These are phyloP conservation scores for Meteorus colon DNA, from an alignment of 2,888 invertebrate species.

Conservation along the genomic window DNA sequence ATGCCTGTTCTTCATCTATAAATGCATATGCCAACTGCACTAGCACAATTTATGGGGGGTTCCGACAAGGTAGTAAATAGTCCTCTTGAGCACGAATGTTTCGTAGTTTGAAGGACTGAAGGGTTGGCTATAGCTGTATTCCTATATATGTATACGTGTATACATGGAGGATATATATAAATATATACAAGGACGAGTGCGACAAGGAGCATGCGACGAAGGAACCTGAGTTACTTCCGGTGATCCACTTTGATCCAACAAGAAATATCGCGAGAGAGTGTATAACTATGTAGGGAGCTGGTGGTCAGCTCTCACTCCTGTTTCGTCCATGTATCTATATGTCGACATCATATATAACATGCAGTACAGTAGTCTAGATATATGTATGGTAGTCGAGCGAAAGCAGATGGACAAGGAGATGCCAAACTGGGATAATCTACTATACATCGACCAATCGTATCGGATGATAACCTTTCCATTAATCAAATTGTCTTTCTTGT, in stretches of 20 bases:
- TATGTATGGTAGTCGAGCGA: background rate
- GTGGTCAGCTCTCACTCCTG: background rate
- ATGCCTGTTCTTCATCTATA: conserved; percentile 7
- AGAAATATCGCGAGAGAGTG: conserved; percentile 13
- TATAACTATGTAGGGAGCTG: background rate
- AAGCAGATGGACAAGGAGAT: background rate
- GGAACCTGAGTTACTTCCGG: conserved; percentile 35
- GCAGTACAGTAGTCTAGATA: background rate
- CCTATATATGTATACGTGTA: background rate
- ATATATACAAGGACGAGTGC: background rate
- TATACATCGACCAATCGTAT: background rate
- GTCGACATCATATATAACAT: background rate
- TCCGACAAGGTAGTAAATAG: conserved; percentile 33
- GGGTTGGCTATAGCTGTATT: background rate
- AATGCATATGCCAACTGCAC: background rate
- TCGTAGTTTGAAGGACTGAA: conserved; percentile 9
- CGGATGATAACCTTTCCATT: conserved; percentile 11
- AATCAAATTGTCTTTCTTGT: conserved; percentile 6
- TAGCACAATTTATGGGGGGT: conserved; percentile 19
- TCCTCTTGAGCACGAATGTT: conserved; percentile 22
- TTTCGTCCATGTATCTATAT: background rate
- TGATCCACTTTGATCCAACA: conserved; percentile 31
- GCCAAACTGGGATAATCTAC: background rate
- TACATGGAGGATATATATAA: background rate
- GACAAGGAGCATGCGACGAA: background rate